Conservation (phyloP, 2,797 vertebrate species). For the Rhynchotus rufescens region DNA sequence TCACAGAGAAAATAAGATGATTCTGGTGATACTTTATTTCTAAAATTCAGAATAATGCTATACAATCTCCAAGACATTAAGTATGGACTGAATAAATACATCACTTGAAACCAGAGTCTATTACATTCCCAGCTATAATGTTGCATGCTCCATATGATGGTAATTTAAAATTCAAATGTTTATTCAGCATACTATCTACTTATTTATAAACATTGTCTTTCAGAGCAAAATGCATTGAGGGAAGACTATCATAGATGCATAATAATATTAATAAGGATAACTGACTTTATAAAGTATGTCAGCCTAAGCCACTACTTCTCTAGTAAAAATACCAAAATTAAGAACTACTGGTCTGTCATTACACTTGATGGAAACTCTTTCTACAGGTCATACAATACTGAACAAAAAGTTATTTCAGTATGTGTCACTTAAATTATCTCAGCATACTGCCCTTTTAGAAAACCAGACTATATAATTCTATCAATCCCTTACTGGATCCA, state of each 20-base stretch:
- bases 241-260: not conserved
- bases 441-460: not conserved
- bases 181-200: fast-evolving
- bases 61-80: not conserved
- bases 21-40: fast-evolving
- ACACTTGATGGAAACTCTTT: not conserved
- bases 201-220: not conserved
- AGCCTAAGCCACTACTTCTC: not conserved
- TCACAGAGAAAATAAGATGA: not conserved
- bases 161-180: not conserved
- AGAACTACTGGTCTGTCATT: not conserved
- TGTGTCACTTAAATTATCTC: not conserved
- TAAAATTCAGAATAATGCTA: not conserved
- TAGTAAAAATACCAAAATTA: not conserved
- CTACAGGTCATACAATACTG: fast-evolving
- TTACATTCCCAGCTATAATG: not conserved
- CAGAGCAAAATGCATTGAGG: not conserved
- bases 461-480: not conserved
- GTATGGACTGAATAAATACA: not conserved
- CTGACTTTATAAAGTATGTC: not conserved
- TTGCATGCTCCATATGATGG: not conserved
- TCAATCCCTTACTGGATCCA: not conserved
- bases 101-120: not conserved
- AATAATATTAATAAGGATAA: not conserved
- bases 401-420: not conserved